Evolutionary conservation across 2,113 vertebrate genomes (phyloP).

Genomic region (Leptosomus discolor): DNA sequence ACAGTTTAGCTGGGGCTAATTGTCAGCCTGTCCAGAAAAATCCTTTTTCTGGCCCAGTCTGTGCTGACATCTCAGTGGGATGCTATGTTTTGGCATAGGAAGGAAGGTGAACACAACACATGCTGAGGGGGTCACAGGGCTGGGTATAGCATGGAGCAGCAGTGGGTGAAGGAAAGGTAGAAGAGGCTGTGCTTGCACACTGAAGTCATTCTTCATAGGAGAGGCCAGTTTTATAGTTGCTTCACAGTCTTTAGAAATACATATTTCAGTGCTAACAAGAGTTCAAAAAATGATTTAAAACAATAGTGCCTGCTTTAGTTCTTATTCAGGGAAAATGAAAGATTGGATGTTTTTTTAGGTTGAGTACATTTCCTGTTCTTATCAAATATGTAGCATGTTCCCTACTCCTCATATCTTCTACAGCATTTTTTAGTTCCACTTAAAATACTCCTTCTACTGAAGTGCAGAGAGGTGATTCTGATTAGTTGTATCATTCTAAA

Average conservation of each 20-base stretch:
- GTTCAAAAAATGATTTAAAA: not conserved
- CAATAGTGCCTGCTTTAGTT: not conserved
- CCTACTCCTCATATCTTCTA: not conserved
- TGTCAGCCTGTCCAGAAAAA: not conserved
- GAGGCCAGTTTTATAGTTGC: not conserved
- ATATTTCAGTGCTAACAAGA: not conserved
- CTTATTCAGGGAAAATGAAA: not conserved
- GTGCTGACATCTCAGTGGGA: not conserved
- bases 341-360: not conserved
- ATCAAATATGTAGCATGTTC: not conserved
- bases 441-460: not conserved
- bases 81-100: accelerated
- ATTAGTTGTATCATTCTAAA: not conserved
- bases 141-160: not conserved
- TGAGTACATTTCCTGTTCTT: not conserved
- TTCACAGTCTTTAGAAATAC: not conserved
- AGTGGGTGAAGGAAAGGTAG: accelerated
- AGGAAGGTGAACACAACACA: no score
- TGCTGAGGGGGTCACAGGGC: accelerated
- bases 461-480: not conserved
- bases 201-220: not conserved
- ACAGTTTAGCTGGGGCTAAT: not conserved
- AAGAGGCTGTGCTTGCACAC: not conserved
- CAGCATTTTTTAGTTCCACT: not conserved
- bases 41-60: accelerated